Evolutionary conservation across 2,888 invertebrate species (phyloP), one percentile per base, ranked within the genome.

Genomic region (Dascillus cervinus): DNA sequence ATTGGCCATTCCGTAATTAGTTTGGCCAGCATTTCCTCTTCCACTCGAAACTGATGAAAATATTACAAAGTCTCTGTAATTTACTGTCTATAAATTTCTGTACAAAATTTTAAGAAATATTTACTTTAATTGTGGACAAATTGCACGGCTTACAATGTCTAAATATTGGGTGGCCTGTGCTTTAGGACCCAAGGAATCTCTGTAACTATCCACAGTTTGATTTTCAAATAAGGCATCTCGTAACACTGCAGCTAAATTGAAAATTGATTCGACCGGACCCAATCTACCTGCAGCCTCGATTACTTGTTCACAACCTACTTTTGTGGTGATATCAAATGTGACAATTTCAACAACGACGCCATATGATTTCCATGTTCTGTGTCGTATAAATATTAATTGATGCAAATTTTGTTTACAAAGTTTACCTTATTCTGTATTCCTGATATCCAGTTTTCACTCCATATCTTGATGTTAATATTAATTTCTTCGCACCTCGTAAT

Each of bases 21-120:
- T 79, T 66, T 92, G 91, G 2, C 90, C 90, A 3, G 82, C 80
- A 63, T 91, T 91, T 46, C 92, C 91, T n/a, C 89, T 75, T n/a
- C 91, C 91, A 57, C 89, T 88, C 0, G 85, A 82, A 6, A 90
- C 85, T 11, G 89, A 90, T 0, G 91, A 91, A 66, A 91, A 92
- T n/a, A 85, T 78, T 1, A 92, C 88, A 60, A 92, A 92, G 65
- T 82, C 73, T 53, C 76, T 70, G 46, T n/a, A n/a, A n/a, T n/a
- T n/a, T n/a, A n/a, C n/a, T n/a, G n/a, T n/a, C n/a, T n/a, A n/a
- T n/a, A 17, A 37, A 40, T 8, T 19, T 14, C 3, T 15, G 6
- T 6, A 12, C 10, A 24, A 4, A 6, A 19, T 3, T 5, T 20
- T 74, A 35, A 49, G 5, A 21, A 11, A 12, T 11, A 3, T 13